Evolutionary conservation across 2,888 invertebrate genomes (phyloP).

Genomic region (Ichneumoninae sp.): DNA sequence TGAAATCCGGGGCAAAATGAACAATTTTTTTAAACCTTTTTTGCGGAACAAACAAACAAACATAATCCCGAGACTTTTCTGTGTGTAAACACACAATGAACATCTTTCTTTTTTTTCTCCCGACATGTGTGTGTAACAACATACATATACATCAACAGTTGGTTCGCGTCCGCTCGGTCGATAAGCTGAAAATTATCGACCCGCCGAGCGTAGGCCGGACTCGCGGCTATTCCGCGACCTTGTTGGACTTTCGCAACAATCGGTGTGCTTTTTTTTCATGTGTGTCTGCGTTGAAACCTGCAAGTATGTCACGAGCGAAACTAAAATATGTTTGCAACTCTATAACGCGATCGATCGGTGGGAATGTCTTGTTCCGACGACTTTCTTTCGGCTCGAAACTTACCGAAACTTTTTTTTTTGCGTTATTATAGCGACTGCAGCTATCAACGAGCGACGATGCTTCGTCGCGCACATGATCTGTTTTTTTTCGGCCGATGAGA

Average conservation of each 20-base stretch:
- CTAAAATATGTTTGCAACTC: background rate
- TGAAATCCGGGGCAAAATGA: background rate
- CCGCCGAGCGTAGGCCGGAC: background rate
- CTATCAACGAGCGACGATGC: background rate
- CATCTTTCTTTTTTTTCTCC: background rate
- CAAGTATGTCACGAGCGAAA: constrained; percentile 3
- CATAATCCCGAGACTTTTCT: background rate
- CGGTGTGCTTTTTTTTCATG: background rate
- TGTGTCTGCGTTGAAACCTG: background rate
- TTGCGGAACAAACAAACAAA: background rate
- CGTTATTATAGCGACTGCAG: background rate
- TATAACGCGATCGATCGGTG: background rate
- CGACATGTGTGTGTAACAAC: background rate
- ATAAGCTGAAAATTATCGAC: constrained; percentile 48
- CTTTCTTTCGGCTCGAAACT: background rate
- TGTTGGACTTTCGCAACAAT: constrained; percentile 8
- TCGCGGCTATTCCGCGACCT: background rate
- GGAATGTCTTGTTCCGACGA: background rate
- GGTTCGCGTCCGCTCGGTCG: constrained; percentile 18
- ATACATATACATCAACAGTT: background rate
- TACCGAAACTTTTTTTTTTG: background rate
- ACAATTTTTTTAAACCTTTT: background rate
- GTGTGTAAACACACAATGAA: too few relatives aligned
- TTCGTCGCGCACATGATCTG: background rate
- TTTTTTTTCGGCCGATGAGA: background rate